Conservation (phyloP, 2,797 vertebrate species). For the Melanogrammus aeglefinus region DNA sequence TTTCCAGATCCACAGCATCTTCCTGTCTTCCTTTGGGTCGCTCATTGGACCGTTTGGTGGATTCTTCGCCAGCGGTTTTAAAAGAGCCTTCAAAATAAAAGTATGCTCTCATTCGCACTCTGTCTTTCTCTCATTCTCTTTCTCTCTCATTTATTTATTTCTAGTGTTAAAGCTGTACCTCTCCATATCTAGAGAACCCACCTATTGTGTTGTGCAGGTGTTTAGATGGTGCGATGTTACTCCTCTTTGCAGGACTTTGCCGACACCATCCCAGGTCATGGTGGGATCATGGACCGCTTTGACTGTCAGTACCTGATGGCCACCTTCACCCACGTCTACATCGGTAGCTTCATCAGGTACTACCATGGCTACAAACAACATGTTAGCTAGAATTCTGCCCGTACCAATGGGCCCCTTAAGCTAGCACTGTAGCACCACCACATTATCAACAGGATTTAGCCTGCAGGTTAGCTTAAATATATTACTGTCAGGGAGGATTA, state of each 20-base stretch:
- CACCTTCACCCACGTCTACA: conserved; percentile 95
- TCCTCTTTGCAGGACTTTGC: conserved; percentile 84
- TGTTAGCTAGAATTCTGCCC: neutral
- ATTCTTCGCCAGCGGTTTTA: conserved; percentile 98
- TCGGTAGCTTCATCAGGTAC: conserved; percentile 94
- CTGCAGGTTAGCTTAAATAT: neutral
- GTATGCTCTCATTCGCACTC: conserved; percentile 54
- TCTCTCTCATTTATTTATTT: too few species aligned
- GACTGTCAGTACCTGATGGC: conserved; percentile 98
- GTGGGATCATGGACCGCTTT: conserved; percentile 96
- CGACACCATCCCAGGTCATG: conserved; percentile 93
- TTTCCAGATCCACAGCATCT: conserved; percentile 94
- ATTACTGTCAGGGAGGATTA: neutral
- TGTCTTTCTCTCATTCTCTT: too few species aligned
- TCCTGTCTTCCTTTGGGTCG: conserved; percentile 88
- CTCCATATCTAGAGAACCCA: too few species aligned
- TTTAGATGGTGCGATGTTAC: neutral
- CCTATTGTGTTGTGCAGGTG: neutral
- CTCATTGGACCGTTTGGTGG: conserved; percentile 95
- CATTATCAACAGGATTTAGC: neutral
- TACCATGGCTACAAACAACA: neutral
- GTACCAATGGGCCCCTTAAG: neutral
- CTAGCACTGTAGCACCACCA: neutral
- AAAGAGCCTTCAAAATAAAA: conserved; percentile 98
- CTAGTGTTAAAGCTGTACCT: too few species aligned